Base-by-base conservation (phyloP, 2,888 invertebrate genomes). In the Hyles lineata region DNA sequence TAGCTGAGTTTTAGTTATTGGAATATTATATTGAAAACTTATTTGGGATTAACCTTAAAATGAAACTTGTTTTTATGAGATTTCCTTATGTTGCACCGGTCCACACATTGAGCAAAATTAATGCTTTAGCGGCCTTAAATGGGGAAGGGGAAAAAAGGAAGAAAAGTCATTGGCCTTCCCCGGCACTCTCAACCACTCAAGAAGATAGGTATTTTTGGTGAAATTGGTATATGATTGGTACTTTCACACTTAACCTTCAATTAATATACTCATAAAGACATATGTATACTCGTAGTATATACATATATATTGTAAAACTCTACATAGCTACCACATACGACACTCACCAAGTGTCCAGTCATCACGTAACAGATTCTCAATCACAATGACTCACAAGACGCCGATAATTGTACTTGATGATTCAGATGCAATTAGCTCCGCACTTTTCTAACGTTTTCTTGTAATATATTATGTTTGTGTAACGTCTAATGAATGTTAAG, bases 401-500 rank as follows among this genome's bases (percentile, higher is more conserved):
- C 43, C 67, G 50, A 67, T 67, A 67, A 67, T 67, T 67, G 21
- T 35, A 67, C 67, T 17, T 67, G 43, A 67, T 67, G 67, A 67
- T 50, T 67, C 67, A 67, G 50, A 67, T 67, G 67, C 67, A 50
- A 67, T 67, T 67, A 67, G 23, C 23, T 50, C 21, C 67, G 23
- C 23, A 23, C 25, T 32, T 70, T 55, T 55, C 55, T 70, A 55
- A 25, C 52, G 25, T 55, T 58, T 55, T 52, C 55, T n/a, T 70
- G 25, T 55, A 58, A 55, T 58, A 50, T 70, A n/a, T 19, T 69
- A 43, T 35, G 21, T 35, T 58, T 70, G 21, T 58, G 55, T 70
- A 58, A 70, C 70, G 11, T 35, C 63, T 72, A 72, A 67, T 23
- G 55, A 32, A 55, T 58, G 63, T 32, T 72, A 72, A 72, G 29